Percentiles rank a stretch among this genome's conserved stretches.
Conservation (phyloP, 2,113 vertebrate species). For the Pygathrix nemaeus region DNA sequence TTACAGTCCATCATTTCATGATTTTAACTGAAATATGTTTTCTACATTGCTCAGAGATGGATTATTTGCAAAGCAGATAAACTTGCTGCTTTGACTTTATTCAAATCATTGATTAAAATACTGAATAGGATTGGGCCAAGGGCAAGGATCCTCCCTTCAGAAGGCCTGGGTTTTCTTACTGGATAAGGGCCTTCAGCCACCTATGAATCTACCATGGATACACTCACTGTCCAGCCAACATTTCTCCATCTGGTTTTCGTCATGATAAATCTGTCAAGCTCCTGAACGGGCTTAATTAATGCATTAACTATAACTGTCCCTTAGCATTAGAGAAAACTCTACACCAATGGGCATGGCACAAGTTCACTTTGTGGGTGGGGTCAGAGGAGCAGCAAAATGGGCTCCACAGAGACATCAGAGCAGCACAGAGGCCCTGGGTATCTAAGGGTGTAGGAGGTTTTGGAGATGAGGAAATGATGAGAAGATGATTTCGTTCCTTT, state of each 20-base stretch:
- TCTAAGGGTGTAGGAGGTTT: not conserved
- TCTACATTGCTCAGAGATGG: not conserved
- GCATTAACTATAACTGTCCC: not conserved
- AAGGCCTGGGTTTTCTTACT: not conserved
- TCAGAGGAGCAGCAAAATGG: not conserved
- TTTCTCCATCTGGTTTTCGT: not conserved
- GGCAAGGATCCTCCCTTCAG: not conserved
- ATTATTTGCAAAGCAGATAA: not conserved
- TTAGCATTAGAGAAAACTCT: slow-evolving; percentile 1
- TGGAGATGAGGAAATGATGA: not conserved
- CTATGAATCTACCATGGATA: not conserved
- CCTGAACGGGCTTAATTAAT: not conserved
- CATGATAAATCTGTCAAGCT: not conserved
- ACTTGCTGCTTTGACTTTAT: not conserved
- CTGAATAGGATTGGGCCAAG: not conserved
- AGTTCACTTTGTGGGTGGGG: not conserved
- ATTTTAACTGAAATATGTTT: not conserved
- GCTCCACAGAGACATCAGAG: not conserved
- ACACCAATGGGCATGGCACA: not conserved
- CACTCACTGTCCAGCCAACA: not conserved
- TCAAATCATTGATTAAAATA: slow-evolving; percentile 9
- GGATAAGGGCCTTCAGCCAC: not conserved
- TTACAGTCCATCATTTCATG: not conserved
- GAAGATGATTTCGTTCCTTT: not conserved
- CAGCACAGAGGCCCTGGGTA: not conserved